phyloP scores from a whole-genome alignment of 2,797 vertebrate genomes.

The Eidolon dupreanum region DNA sequence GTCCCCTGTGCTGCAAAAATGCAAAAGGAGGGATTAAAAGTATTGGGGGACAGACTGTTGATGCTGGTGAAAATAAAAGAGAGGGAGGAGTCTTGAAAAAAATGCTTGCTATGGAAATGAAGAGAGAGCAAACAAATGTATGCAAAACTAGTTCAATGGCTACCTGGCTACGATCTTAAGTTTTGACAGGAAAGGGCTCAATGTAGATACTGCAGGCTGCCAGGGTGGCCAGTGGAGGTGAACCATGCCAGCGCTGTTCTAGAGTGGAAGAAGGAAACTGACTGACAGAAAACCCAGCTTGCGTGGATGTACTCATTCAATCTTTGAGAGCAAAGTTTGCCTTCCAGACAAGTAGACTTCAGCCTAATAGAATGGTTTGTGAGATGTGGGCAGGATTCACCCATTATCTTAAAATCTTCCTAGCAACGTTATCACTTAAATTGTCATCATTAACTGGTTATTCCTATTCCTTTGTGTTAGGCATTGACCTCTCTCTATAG shows the following conservation, averaged over 20 bases:
- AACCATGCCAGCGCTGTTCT: neutral
- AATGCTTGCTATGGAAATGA: neutral
- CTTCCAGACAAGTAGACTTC: neutral
- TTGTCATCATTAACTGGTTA: neutral
- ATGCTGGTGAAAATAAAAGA: neutral
- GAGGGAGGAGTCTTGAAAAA: neutral
- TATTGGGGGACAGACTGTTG: neutral
- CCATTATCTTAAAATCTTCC: neutral
- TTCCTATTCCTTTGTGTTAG: neutral
- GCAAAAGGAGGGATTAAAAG: neutral
- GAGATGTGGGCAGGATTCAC: neutral
- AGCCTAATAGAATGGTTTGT: neutral
- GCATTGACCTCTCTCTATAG: neutral
- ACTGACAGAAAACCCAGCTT: neutral
- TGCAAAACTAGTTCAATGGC: neutral
- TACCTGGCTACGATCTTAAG: neutral
- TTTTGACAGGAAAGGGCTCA: neutral
- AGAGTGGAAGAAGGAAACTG: neutral
- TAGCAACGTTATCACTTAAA: neutral
- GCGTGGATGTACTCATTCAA: neutral
- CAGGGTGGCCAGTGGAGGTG: neutral
- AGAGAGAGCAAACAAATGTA: neutral
- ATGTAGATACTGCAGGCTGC: neutral
- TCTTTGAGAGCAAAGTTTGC: neutral
- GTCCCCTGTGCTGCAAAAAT: neutral